Conservation (phyloP, 1,140 invertebrate genomes). For the Nymphalis io region DNA sequence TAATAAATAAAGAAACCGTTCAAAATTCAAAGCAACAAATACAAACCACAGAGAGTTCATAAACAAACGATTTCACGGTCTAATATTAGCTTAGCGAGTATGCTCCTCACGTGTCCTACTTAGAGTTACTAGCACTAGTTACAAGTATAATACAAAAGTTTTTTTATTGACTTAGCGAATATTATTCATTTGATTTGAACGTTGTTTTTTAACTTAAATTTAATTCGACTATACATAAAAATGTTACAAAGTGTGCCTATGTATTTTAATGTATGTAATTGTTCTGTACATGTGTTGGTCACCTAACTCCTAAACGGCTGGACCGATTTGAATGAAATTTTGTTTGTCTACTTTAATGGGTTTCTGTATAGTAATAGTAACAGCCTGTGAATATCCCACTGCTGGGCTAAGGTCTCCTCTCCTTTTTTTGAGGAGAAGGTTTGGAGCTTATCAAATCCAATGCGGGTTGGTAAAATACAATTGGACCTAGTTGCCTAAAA, state of each 20-base stretch:
- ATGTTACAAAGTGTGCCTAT: neutral
- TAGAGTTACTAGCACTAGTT: neutral
- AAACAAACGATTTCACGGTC: neutral
- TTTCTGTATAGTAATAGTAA: no score
- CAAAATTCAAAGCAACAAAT: neutral
- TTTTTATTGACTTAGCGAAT: neutral
- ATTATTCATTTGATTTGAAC: neutral
- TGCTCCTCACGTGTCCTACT: neutral
- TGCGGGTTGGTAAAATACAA: no score
- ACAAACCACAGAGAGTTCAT: neutral
- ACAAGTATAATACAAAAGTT: neutral
- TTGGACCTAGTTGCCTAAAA: no score
- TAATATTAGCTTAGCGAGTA: constrained; percentile 1
- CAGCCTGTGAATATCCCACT: no score
- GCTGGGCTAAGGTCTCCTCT: no score
- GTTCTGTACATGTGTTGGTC: no score
- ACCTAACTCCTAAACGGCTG: no score
- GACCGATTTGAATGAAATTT: no score
- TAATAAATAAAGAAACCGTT: neutral
- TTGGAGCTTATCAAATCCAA: no score
- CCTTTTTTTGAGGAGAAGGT: no score
- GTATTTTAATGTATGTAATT: no score
- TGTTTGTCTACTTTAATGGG: no score
- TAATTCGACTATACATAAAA: neutral
- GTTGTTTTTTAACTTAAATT: neutral